Percentiles rank a stretch among this genome's conserved stretches.
phyloP scores from a whole-genome alignment of 1,140 invertebrate genomes.

The Samia ricini region DNA sequence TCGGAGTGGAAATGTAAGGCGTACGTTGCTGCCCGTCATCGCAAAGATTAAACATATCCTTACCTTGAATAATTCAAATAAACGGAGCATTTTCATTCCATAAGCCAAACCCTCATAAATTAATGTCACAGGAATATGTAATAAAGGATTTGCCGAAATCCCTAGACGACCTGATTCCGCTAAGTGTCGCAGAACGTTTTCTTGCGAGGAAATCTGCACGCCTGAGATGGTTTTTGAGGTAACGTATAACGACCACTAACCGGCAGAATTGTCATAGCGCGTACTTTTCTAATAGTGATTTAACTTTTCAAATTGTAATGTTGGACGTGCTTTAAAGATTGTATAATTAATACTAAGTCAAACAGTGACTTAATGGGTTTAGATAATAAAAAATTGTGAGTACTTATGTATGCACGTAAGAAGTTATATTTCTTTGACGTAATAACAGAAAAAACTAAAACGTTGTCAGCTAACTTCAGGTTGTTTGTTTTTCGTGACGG shows the following conservation, averaged over 20 bases:
- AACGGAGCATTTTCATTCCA: background rate
- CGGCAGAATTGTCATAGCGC: background rate
- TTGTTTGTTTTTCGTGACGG: too few relatives aligned
- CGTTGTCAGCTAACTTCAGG: too few relatives aligned
- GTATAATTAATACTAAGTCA: too few relatives aligned
- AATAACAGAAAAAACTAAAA: too few relatives aligned
- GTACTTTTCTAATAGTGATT: background rate
- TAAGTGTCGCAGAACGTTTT: conserved; percentile 1
- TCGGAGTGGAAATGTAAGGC: too few relatives aligned
- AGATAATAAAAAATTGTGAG: too few relatives aligned
- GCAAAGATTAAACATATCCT: background rate
- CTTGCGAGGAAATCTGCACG: background rate
- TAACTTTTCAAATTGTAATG: background rate
- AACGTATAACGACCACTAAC: background rate
- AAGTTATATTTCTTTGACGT: too few relatives aligned
- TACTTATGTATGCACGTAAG: too few relatives aligned
- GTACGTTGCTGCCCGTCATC: too few relatives aligned
- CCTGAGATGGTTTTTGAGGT: background rate
- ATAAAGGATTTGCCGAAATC: conserved; percentile 1
- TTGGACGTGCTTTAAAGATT: too few relatives aligned
- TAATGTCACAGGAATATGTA: conserved; percentile 7
- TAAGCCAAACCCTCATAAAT: conserved; percentile 9
- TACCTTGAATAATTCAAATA: background rate
- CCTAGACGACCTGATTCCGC: conserved; percentile 3
- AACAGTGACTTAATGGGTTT: too few relatives aligned